Percentiles rank a stretch among this genome's conserved stretches.
Evolutionary conservation across 2,797 vertebrate species (phyloP).

Genomic region (Myotis findleyi): DNA sequence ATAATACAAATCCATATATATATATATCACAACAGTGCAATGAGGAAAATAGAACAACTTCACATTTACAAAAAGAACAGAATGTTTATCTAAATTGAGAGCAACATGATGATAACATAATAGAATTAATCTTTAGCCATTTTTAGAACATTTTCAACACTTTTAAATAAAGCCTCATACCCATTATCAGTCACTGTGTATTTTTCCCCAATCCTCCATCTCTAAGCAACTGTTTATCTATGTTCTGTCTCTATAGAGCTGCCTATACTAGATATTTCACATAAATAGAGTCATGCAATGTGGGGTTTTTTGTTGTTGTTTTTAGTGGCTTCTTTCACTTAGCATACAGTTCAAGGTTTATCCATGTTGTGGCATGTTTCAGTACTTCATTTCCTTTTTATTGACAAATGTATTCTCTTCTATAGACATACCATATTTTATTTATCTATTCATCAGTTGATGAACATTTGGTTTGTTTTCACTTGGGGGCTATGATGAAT

Average conservation of each 20-base stretch:
- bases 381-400: neutral
- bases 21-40: neutral
- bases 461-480: neutral
- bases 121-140: neutral
- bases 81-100: constrained; percentile 23
- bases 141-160: neutral
- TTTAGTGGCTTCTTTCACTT: neutral
- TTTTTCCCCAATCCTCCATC: neutral
- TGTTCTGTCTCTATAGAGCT: neutral
- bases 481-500: neutral
- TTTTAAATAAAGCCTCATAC: neutral
- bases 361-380: neutral
- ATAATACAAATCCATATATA: neutral
- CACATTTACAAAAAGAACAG: neutral
- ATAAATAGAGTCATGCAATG: neutral
- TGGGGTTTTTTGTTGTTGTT: neutral
- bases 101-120: neutral
- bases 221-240: neutral
- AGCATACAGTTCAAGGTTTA: neutral
- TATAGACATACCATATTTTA: neutral
- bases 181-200: neutral
- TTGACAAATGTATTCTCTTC: neutral
- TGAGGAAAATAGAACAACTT: neutral
- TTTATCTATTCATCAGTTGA: neutral
- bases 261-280: neutral